Percentiles rank a stretch among this genome's conserved stretches.
Conservation (phyloP, 2,888 invertebrate species). For the Drosophila ochracea region DNA sequence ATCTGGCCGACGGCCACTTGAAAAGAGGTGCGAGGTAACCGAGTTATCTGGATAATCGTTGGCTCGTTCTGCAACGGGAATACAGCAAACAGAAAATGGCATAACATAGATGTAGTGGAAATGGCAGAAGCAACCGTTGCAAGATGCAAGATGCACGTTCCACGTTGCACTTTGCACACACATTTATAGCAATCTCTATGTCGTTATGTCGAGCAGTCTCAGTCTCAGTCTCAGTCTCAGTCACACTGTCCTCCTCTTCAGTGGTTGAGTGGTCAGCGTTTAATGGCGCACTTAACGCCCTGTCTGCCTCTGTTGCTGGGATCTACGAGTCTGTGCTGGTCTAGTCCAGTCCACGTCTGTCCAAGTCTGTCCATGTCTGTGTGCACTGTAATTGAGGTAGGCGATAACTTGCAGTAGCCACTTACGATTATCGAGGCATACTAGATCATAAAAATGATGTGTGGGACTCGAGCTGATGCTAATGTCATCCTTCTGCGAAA, state of each 20-base stretch:
- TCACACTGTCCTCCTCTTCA: conserved; percentile 22
- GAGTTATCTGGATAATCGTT: conserved; percentile 96
- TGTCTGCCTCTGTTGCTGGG: conserved; percentile 44
- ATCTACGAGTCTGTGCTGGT: conserved; percentile 2
- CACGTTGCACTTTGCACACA: conserved; percentile 35
- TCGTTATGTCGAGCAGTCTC: conserved; percentile 53
- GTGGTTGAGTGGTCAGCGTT: conserved; percentile 43
- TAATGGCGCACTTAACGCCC: conserved; percentile 63
- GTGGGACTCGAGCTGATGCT: conserved; percentile 93
- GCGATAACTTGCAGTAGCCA: conserved; percentile 79
- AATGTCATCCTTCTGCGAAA: conserved; percentile 95
- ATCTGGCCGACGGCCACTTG: conserved; percentile 92
- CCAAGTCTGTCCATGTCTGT: conserved; percentile 18
- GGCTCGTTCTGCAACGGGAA: conserved; percentile 90
- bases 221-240: conserved; percentile 30
- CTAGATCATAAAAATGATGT: conserved; percentile 95
- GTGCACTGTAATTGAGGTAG: conserved; percentile 25
- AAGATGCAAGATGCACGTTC: background rate
- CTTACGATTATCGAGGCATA: conserved; percentile 96
- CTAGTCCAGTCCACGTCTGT: conserved; percentile 17
- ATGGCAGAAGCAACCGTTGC: conserved; percentile 59
- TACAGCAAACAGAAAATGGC: conserved; percentile 32
- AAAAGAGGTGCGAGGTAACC: conserved; percentile 93
- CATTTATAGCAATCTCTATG: conserved; percentile 58
- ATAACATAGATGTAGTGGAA: conserved; percentile 44